Conservation (phyloP, 2,888 invertebrate species). For the Heliconius sara region DNA sequence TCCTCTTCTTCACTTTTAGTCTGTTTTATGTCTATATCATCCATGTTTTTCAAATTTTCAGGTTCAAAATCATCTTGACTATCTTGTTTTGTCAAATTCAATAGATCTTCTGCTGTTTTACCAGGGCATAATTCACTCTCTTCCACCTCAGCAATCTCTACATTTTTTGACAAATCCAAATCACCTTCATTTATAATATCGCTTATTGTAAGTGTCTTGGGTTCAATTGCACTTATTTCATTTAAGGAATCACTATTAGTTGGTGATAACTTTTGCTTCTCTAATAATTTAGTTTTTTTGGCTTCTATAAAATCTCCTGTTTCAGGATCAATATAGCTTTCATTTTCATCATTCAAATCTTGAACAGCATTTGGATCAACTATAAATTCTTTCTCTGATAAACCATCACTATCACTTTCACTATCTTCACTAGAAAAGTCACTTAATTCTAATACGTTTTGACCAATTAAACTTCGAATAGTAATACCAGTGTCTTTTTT, state of each 20-base stretch:
- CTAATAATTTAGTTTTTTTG: conserved; percentile 54
- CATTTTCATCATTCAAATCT: conserved; percentile 76
- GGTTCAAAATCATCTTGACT: conserved; percentile 82
- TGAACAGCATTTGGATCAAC: conserved; percentile 78
- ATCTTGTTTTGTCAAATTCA: conserved; percentile 72
- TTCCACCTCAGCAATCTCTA: conserved; percentile 79
- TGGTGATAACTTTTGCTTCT: conserved; percentile 45
- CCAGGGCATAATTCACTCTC: conserved; percentile 75
- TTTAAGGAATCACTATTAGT: conserved; percentile 36
- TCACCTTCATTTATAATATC: conserved; percentile 79
- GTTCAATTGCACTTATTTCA: conserved; percentile 53
- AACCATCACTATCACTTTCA: conserved; percentile 78
- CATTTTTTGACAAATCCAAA: conserved; percentile 77
- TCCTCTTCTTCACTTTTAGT: conserved; percentile 64
- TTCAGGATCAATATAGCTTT: conserved; percentile 81
- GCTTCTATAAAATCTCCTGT: conserved; percentile 77
- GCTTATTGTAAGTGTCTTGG: conserved; percentile 79
- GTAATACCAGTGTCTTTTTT: conserved; percentile 81
- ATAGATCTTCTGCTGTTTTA: conserved; percentile 70
- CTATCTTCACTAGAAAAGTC: conserved; percentile 78
- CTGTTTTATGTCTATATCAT: conserved; percentile 80
- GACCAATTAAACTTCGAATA: conserved; percentile 79
- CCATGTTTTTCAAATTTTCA: conserved; percentile 86
- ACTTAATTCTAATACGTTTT: conserved; percentile 78
- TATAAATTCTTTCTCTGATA: conserved; percentile 79